Percentiles rank a stretch among this genome's conserved stretches.
Conservation (phyloP, 2,888 invertebrate species). For the Julus scanicus region DNA sequence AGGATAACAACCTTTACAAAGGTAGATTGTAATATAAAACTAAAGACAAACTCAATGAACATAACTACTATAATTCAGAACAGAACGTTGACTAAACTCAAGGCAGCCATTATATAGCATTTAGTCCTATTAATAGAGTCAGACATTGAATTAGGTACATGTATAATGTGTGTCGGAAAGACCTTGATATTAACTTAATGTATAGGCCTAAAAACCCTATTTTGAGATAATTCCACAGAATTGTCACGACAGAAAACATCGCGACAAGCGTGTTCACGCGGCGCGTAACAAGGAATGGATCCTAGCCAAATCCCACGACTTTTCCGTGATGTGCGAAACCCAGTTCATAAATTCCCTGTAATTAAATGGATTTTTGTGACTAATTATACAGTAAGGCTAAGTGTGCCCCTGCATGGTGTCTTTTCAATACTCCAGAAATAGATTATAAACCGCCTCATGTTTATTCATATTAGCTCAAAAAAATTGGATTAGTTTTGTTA, state of each 20-base stretch:
- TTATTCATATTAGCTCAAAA: neutral
- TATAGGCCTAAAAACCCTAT: neutral
- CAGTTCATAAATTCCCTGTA: neutral
- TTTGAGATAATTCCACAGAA: neutral
- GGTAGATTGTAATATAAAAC: too few species aligned
- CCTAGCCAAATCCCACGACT: neutral
- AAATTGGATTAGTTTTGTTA: too few species aligned
- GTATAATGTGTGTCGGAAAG: neutral
- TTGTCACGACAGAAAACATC: neutral
- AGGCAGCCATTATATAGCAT: too few species aligned
- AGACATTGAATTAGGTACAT: neutral
- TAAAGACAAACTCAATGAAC: too few species aligned
- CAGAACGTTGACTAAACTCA: too few species aligned
- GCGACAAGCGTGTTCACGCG: neutral
- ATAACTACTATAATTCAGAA: too few species aligned
- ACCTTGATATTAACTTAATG: neutral
- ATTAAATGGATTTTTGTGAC: constrained; percentile 28
- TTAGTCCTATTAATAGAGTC: neutral
- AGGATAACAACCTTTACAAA: too few species aligned
- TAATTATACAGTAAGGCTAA: constrained; percentile 21
- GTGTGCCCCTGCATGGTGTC: neutral
- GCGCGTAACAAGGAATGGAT: neutral
- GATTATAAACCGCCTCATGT: neutral
- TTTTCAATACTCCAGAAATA: neutral
- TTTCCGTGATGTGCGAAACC: constrained; percentile 31